phyloP scores from a whole-genome alignment of 1,140 invertebrate genomes.

The Ceratina australensis region DNA sequence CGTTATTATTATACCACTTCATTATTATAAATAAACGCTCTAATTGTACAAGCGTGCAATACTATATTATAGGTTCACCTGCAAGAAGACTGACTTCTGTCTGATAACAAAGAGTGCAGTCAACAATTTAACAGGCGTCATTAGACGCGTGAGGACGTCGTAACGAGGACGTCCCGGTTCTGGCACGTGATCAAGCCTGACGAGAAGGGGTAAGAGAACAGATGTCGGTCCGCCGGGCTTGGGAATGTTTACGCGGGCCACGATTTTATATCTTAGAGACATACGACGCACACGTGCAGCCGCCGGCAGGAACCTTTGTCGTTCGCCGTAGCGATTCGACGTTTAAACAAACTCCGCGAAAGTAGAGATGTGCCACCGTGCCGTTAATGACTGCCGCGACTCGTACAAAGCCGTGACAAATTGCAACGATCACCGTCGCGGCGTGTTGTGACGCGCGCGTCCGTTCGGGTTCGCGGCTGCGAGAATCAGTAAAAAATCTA shows the following conservation, averaged over 20 bases:
- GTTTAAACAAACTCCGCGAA: constrained; percentile 60
- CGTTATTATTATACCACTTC: no score
- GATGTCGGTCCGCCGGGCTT: constrained; percentile 55
- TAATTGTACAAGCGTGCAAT: no score
- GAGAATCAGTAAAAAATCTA: not conserved
- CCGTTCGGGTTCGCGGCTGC: not conserved
- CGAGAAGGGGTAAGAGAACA: constrained; percentile 51
- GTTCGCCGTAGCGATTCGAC: constrained; percentile 52
- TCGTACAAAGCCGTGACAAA: constrained; percentile 57
- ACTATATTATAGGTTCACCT: constrained; percentile 35
- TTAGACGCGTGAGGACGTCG: not conserved
- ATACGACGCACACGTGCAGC: constrained; percentile 60
- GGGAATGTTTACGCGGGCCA: constrained; percentile 62
- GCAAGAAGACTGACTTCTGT: not conserved
- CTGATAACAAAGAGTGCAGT: no score
- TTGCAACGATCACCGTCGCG: constrained; percentile 46
- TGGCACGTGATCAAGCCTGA: constrained; percentile 56
- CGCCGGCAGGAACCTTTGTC: constrained; percentile 42
- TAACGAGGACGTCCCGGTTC: constrained; percentile 13
- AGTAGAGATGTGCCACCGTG: constrained; percentile 35
- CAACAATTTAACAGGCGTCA: not conserved
- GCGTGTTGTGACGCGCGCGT: constrained; percentile 50
- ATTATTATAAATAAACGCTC: no score
- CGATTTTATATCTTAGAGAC: constrained; percentile 61
- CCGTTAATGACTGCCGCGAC: constrained; percentile 51